Evolutionary conservation across 2,888 invertebrate species (phyloP).

Genomic region (Sarcophaga rosellei): DNA sequence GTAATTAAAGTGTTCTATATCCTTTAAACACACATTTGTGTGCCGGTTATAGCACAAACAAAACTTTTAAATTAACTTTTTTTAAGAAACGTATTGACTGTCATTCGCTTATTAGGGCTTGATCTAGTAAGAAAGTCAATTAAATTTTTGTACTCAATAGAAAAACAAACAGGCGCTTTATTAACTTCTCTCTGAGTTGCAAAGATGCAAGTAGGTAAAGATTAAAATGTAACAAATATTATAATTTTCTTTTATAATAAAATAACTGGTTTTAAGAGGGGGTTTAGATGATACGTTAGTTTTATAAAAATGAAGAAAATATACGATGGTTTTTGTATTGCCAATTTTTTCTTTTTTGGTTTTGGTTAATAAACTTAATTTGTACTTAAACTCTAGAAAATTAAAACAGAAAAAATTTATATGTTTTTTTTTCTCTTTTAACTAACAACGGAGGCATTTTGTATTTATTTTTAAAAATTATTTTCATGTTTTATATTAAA

Average conservation of each 20-base stretch:
- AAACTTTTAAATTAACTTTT: no score
- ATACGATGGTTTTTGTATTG: conserved; percentile 30
- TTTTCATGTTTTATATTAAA: conserved; percentile 34
- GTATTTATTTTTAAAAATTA: conserved; percentile 25
- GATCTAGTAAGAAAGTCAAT: neutral
- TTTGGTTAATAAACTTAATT: conserved; percentile 5
- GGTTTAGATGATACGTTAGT: conserved; percentile 16
- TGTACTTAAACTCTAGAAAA: conserved; percentile 56
- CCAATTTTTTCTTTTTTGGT: conserved; percentile 17
- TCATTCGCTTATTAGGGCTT: neutral
- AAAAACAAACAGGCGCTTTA: neutral
- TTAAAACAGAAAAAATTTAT: conserved; percentile 24
- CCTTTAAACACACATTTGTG: no score
- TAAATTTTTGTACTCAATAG: conserved; percentile 35
- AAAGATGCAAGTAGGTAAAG: no score
- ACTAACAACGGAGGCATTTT: conserved; percentile 76
- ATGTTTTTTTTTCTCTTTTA: conserved; percentile 22
- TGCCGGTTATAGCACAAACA: no score
- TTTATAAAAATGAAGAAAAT: conserved; percentile 11
- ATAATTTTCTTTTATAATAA: neutral
- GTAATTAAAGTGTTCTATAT: no score
- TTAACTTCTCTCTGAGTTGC: no score
- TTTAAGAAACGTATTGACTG: no score
- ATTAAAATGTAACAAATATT: neutral
- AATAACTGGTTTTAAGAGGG: neutral